Percentiles rank a stretch among this genome's conserved stretches.
phyloP scores from a whole-genome alignment of 2,113 vertebrate species.

The Calyptomena viridis region DNA sequence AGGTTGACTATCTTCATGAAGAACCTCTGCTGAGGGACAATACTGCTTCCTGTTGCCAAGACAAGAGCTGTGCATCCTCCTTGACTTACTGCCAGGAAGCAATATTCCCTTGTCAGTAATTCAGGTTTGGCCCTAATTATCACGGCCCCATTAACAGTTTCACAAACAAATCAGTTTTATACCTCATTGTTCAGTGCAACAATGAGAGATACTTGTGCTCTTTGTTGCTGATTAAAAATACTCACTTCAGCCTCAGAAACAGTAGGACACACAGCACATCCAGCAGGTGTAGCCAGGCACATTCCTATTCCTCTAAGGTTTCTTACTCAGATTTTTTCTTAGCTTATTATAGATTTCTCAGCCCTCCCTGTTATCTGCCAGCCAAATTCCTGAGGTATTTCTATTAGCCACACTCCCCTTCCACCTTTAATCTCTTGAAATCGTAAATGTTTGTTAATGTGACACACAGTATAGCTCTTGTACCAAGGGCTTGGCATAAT shows the following conservation, averaged over 20 bases:
- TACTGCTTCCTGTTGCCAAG: neutral
- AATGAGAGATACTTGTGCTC: neutral
- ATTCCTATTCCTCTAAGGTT: neutral
- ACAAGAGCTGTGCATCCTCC: neutral
- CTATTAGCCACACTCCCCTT: neutral
- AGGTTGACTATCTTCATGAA: neutral
- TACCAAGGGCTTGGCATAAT: neutral
- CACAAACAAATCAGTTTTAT: neutral
- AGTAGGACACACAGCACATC: neutral
- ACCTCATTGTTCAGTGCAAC: neutral
- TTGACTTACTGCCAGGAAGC: neutral
- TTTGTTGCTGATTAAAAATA: neutral
- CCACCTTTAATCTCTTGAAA: constrained; percentile 24
- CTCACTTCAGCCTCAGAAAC: neutral
- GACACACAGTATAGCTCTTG: neutral
- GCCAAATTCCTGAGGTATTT: neutral
- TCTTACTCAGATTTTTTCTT: neutral
- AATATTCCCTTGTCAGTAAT: neutral
- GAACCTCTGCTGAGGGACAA: neutral
- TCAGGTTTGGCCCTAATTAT: neutral
- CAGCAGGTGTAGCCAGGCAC: neutral
- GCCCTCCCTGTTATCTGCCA: neutral
- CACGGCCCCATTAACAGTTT: neutral
- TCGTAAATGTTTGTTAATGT: neutral
- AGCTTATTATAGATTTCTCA: neutral